A percentile compares a stretch with the other conserved stretches of the same genome.
Evolutionary conservation across 2,113 vertebrate species (phyloP).

Genomic region (Apodemus speciosus): DNA sequence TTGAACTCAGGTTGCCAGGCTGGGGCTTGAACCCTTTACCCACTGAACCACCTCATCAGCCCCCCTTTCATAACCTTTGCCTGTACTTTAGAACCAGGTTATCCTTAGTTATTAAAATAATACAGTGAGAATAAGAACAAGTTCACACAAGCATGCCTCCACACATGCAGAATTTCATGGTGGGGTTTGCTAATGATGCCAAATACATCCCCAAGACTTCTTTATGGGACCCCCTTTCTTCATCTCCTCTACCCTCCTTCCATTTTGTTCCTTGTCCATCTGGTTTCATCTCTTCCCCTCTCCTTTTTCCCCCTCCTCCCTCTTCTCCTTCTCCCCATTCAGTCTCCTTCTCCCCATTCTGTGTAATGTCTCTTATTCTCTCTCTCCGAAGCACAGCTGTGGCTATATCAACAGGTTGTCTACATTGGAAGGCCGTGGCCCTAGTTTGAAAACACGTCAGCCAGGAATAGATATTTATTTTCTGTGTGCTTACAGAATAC

Average conservation of each 20-base stretch:
- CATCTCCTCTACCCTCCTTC: background rate
- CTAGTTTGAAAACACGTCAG: slow-evolving; percentile 8
- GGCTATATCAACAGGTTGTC: background rate
- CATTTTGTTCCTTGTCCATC: background rate
- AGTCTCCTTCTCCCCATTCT: background rate
- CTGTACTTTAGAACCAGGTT: background rate
- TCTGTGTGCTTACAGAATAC: slow-evolving; percentile 12
- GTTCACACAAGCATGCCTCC: background rate
- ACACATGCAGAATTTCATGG: background rate
- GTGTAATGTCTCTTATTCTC: background rate
- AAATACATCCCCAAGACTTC: background rate
- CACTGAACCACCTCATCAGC: background rate
- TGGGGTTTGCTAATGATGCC: background rate
- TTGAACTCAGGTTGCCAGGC: background rate
- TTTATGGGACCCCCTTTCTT: background rate
- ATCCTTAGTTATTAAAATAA: background rate
- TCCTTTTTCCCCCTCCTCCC: no score
- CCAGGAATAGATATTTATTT: background rate
- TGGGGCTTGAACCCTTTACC: background rate
- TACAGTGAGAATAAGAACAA: background rate
- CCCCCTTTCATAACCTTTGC: slow-evolving; percentile 11
- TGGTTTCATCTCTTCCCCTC: no score
- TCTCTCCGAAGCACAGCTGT: background rate
- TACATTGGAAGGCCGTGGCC: background rate
- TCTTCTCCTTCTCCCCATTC: background rate